phyloP scores from a whole-genome alignment of 2,888 invertebrate species.

The Coenonympha arcania region DNA sequence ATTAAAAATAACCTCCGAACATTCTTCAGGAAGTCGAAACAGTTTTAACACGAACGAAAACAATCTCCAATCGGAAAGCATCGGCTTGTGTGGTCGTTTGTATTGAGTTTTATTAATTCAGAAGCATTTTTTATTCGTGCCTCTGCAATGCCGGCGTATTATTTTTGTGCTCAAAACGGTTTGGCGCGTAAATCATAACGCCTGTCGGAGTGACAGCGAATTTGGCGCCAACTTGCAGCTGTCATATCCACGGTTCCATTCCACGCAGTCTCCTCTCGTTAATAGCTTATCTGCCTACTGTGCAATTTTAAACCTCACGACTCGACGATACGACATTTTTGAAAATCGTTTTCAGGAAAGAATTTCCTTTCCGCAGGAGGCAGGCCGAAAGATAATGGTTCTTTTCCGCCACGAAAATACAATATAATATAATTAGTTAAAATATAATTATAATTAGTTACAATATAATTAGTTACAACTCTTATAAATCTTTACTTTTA shows the following conservation, averaged over 20 bases:
- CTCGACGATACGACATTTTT: background rate
- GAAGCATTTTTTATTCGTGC: conserved; percentile 24
- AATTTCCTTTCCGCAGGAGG: too few relatives aligned
- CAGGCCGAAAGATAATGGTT: too few relatives aligned
- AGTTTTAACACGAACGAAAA: conserved; percentile 22
- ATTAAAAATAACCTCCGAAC: conserved; percentile 22
- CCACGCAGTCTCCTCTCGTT: conserved; percentile 34
- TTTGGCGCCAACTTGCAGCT: conserved; percentile 55
- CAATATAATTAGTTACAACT: too few relatives aligned
- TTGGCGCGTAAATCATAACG: conserved; percentile 51
- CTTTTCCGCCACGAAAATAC: too few relatives aligned
- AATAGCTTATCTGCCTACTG: conserved; percentile 23
- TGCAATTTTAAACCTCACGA: background rate
- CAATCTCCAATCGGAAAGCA: conserved; percentile 28
- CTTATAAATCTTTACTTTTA: too few relatives aligned
- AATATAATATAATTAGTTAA: too few relatives aligned
- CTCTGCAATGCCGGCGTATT: conserved; percentile 45
- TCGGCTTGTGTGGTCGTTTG: conserved; percentile 50
- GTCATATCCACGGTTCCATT: conserved; percentile 37
- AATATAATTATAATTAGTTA: too few relatives aligned
- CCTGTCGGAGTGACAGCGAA: conserved; percentile 53
- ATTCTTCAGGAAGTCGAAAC: conserved; percentile 24
- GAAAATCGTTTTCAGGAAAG: background rate
- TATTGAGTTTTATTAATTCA: conserved; percentile 29
- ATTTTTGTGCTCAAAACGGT: conserved; percentile 39